Evolutionary conservation across 2,888 invertebrate species (phyloP).

Genomic region (Tenthredo livida): DNA sequence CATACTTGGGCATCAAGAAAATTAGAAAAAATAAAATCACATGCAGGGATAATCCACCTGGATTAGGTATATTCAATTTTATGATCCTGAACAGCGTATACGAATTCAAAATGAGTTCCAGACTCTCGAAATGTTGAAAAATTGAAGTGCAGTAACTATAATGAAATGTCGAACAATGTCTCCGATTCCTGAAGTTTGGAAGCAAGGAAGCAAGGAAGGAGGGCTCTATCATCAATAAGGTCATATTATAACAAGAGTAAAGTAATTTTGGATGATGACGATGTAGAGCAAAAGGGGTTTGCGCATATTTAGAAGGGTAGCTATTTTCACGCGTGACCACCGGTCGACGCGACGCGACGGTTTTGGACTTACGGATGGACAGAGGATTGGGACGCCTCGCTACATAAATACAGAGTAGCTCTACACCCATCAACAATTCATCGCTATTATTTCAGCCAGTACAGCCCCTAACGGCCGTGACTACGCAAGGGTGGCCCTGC

Average conservation of each 20-base stretch:
- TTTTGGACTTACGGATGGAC: neutral
- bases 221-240: too few relatives aligned
- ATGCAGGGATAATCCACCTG: too few relatives aligned
- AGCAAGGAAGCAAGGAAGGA: too few relatives aligned
- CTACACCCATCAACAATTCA: conserved; percentile 69
- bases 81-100: too few relatives aligned
- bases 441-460: conserved; percentile 69
- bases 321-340: conserved; percentile 44
- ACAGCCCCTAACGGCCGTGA: conserved; percentile 61
- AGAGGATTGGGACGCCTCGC: conserved; percentile 54
- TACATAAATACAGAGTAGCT: conserved; percentile 72
- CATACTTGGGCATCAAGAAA: neutral
- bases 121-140: too few relatives aligned
- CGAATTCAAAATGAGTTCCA: too few relatives aligned
- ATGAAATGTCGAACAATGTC: too few relatives aligned
- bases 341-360: neutral
- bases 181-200: too few relatives aligned
- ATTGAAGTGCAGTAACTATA: too few relatives aligned
- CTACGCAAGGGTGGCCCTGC: conserved; percentile 30
- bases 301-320: conserved; percentile 50
- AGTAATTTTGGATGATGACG: neutral
- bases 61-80: too few relatives aligned
- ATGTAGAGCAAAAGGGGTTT: neutral
- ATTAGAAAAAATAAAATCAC: neutral
- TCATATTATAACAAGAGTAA: neutral